phyloP scores from a whole-genome alignment of 1,140 invertebrate species.

The Pogonomyrmex californicus region DNA sequence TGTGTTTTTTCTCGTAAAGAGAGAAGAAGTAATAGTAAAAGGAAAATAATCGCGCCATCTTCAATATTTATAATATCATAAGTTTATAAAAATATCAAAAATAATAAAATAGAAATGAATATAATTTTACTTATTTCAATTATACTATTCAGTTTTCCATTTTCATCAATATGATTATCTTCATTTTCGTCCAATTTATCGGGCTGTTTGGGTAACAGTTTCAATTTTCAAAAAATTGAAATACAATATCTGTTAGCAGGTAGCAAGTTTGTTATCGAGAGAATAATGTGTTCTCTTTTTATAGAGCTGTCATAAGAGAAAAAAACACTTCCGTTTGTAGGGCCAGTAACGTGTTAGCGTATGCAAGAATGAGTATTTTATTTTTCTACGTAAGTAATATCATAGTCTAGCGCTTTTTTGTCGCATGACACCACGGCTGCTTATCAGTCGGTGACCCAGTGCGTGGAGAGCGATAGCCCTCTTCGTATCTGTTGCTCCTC shows the following conservation, averaged over 20 bases:
- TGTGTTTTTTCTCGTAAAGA: background rate
- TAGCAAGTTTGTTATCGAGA: constrained; percentile 1
- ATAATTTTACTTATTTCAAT: constrained; percentile 9
- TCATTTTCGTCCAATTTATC: background rate
- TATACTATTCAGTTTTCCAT: background rate
- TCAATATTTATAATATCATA: constrained; percentile 20
- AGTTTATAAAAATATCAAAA: background rate
- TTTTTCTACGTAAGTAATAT: constrained; percentile 44
- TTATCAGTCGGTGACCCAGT: constrained; percentile 83
- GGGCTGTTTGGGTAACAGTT: background rate
- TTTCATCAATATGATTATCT: background rate
- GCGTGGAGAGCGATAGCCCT: constrained; percentile 71
- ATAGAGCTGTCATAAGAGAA: constrained; percentile 3
- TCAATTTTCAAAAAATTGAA: background rate
- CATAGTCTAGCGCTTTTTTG: constrained; percentile 24
- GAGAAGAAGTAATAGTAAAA: constrained; percentile 6
- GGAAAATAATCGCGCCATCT: background rate
- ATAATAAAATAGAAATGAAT: background rate
- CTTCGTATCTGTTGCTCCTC: constrained; percentile 72
- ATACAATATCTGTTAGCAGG: background rate
- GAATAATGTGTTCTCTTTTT: background rate
- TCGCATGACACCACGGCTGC: constrained; percentile 30
- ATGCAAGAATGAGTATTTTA: constrained; percentile 16
- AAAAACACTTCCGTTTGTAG: constrained; percentile 8
- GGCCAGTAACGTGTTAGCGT: background rate